Percentiles rank a stretch among this genome's conserved stretches.
Evolutionary conservation across 2,888 invertebrate genomes (phyloP).

Genomic region (Agrotis puta): DNA sequence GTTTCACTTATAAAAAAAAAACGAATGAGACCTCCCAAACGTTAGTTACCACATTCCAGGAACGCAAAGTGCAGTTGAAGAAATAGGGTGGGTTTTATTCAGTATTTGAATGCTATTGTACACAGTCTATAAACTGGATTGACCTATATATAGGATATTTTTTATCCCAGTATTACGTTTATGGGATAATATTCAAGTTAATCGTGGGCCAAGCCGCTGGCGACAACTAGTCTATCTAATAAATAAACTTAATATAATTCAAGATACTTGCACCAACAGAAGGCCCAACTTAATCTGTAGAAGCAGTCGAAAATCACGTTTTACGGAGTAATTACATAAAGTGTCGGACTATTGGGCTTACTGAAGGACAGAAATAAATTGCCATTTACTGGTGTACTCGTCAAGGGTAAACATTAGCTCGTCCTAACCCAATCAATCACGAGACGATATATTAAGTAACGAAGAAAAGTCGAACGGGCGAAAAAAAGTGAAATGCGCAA

Average conservation of each 20-base stretch:
- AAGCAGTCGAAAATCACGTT: conserved; percentile 32
- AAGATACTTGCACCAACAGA: conserved; percentile 6
- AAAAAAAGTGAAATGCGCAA: not conserved
- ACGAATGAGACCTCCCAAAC: too few relatives aligned
- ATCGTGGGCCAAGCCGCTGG: too few relatives aligned
- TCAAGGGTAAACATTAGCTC: conserved; percentile 57
- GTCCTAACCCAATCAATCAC: conserved; percentile 51
- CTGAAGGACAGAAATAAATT: conserved; percentile 54
- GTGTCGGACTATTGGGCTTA: conserved; percentile 1
- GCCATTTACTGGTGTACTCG: conserved; percentile 44
- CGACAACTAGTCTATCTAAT: too few relatives aligned
- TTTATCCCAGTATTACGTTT: too few relatives aligned
- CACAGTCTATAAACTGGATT: too few relatives aligned
- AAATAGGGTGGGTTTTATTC: too few relatives aligned
- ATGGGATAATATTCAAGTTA: too few relatives aligned
- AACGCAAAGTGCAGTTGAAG: too few relatives aligned
- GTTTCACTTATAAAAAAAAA: too few relatives aligned
- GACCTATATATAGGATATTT: too few relatives aligned
- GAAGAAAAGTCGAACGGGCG: conserved; percentile 6
- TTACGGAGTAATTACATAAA: conserved; percentile 11
- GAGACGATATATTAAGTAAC: conserved; percentile 29
- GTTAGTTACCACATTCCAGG: too few relatives aligned
- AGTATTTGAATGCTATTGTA: too few relatives aligned
- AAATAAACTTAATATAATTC: not conserved
- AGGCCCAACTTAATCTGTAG: conserved; percentile 4